A percentile compares a stretch with the other conserved stretches of the same genome.
phyloP scores from a whole-genome alignment of 2,113 vertebrate species.

The Brienomyrus longianalis region DNA sequence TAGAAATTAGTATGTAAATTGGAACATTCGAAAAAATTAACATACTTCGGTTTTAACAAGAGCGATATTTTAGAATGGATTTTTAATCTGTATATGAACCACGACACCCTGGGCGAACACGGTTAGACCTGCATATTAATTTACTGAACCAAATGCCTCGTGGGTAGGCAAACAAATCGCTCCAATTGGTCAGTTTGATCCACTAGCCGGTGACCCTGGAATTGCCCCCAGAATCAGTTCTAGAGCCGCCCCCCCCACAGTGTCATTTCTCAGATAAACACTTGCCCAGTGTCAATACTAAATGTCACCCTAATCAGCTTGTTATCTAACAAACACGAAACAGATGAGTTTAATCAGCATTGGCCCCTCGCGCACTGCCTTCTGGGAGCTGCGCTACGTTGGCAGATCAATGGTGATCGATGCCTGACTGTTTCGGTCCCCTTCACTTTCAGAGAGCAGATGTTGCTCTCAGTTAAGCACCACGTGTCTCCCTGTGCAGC shows the following conservation, averaged over 20 bases:
- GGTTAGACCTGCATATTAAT: background rate
- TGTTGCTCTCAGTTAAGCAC: background rate
- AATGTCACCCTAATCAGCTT: background rate
- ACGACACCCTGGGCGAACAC: background rate
- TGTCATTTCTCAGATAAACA: constrained; percentile 1
- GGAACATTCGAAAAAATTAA: background rate
- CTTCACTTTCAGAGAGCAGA: background rate
- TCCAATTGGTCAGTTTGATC: background rate
- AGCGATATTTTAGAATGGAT: background rate
- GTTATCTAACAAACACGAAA: background rate
- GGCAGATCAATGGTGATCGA: background rate
- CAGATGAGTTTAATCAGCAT: background rate
- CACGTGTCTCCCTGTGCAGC: background rate
- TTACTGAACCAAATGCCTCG: background rate
- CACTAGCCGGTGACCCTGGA: background rate
- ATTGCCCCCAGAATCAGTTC: background rate
- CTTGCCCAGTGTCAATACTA: background rate
- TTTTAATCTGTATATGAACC: background rate
- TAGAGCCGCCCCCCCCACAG: background rate
- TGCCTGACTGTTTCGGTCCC: background rate
- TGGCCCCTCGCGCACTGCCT: background rate
- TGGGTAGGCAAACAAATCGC: background rate
- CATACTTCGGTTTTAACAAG: background rate
- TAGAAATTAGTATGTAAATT: background rate
- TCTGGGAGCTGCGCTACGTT: background rate